phyloP scores from a whole-genome alignment of 1,140 invertebrate genomes.

The Kradibia gibbosae region DNA sequence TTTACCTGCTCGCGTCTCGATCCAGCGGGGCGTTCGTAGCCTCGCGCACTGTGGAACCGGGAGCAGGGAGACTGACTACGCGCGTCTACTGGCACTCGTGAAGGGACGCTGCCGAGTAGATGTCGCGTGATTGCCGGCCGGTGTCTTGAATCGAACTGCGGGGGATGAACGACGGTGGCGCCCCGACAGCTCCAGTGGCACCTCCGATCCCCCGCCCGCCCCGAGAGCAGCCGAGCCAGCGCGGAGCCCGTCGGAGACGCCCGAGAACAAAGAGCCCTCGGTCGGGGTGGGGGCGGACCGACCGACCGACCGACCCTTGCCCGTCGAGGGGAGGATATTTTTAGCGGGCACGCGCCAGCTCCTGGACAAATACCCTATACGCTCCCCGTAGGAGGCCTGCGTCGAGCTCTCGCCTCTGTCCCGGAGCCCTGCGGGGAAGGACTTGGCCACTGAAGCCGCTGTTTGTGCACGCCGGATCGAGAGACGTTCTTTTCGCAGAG shows the following conservation, averaged over 20 bases:
- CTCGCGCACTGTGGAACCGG: background rate
- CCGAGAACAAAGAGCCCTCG: background rate
- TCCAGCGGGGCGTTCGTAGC: background rate
- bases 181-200: constrained; percentile 37
- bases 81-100: background rate
- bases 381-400: background rate
- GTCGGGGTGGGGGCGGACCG: background rate
- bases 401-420: background rate
- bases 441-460: too few relatives aligned
- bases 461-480: too few relatives aligned
- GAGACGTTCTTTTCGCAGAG: too few relatives aligned
- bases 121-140: constrained; percentile 65
- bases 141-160: constrained; percentile 72
- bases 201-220: background rate
- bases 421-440: too few relatives aligned
- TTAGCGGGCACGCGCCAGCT: background rate
- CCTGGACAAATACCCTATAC: background rate
- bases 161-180: constrained; percentile 67
- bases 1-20: background rate
- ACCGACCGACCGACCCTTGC: background rate
- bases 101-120: background rate
- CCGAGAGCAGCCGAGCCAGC: background rate
- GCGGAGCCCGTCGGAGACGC: background rate
- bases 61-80: background rate
- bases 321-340: background rate